Base-by-base conservation (phyloP, 2,797 vertebrate genomes). In the Siniperca undulata region DNA sequence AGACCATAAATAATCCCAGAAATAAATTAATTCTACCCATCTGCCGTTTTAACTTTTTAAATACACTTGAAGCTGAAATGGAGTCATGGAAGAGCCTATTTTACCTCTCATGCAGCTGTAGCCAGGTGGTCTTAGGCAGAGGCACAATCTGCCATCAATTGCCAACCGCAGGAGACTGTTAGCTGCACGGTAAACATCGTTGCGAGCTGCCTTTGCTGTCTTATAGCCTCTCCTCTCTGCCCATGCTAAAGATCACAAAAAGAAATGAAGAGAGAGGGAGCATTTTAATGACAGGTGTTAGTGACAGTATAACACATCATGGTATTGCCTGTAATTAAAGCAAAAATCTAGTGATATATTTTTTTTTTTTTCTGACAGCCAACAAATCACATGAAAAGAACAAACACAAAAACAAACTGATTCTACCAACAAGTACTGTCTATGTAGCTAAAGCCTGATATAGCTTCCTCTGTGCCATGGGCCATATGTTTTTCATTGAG, bases 141-240 rank as follows among this genome's bases (percentile, higher is more conserved):
- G 92, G 73, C 97, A 97, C 62, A 99, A 94, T n/a, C 97, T 94
- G 27, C 98, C 98, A 0, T 99, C 98, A 5, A 97, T 93, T 0
- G 97, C 97, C 87, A 99, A 93, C 7, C 98, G 93, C 83, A 99
- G 91, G 48, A 99, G 95, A 86, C 97, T 97, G 87, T 98, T 99
- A 22, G 98, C 98, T 0, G 97, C 97, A 59, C 98, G 93, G 90
- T 98, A 98, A 5, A 96, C 97, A 0, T 99, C 98, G 0, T 97
- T 97, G 3, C 98, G 96, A 14, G 97, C 97, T 0, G 97, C 97
- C 85, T 96, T 97, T 0, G 97, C 97, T 0, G 98, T 99, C 83
- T 98, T 98, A 84, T 98, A 99, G 0, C 97, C 97, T 74, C 97
- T 95, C 59, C 96, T 97, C 81, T 98, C 97, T 1, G 98, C 98